Evolutionary conservation across 2,797 vertebrate species (phyloP).

Genomic region (Helarctos malayanus): DNA sequence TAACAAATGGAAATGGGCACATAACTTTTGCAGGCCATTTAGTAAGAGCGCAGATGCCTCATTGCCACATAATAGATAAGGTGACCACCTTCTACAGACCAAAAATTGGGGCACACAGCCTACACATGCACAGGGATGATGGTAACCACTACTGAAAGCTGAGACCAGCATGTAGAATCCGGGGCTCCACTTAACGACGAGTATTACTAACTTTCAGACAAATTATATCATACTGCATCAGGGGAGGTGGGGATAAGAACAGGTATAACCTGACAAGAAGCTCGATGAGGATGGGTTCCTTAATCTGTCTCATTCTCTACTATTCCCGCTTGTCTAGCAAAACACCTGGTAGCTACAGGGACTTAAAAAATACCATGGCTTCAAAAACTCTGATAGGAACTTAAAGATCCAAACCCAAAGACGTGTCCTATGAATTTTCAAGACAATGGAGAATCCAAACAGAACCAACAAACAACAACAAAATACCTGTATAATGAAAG

Average conservation of each 20-base stretch:
- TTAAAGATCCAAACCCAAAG: neutral
- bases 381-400: neutral
- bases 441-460: neutral
- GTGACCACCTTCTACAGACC: conserved; percentile 76
- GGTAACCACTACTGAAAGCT: neutral
- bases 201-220: neutral
- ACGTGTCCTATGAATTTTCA: neutral
- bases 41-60: conserved; percentile 61
- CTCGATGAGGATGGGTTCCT: neutral
- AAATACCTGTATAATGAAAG: neutral
- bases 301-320: neutral
- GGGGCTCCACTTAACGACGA: neutral
- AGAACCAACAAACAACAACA: neutral
- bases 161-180: neutral
- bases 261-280: neutral
- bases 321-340: neutral
- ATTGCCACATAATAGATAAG: conserved; percentile 77
- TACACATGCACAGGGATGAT: neutral
- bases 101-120: neutral
- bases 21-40: conserved; percentile 70
- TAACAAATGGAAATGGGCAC: conserved; percentile 75
- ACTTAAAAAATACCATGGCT: neutral
- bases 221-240: neutral
- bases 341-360: neutral
- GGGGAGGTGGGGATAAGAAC: neutral